A percentile compares a stretch with the other conserved stretches of the same genome.
phyloP scores from a whole-genome alignment of 2,113 vertebrate genomes.

The Bucco capensis region DNA sequence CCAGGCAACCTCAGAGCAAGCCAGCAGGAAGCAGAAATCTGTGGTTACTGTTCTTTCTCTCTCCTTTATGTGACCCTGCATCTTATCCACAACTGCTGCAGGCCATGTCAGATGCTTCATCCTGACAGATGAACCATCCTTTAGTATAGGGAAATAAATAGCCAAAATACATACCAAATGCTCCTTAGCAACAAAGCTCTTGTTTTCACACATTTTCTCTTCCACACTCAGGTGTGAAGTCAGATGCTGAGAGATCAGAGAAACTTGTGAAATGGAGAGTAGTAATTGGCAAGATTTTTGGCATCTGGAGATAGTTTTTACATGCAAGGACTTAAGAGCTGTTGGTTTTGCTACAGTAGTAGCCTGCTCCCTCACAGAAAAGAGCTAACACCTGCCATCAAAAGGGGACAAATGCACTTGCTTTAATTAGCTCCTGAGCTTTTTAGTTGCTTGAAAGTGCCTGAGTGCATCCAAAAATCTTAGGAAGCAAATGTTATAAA shows the following conservation, averaged over 20 bases:
- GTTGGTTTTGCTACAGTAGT: neutral
- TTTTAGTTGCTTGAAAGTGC: slow-evolving; percentile 1
- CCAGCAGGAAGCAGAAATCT: neutral
- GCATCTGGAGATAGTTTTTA: neutral
- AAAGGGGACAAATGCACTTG: neutral
- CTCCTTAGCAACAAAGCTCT: slow-evolving; percentile 10
- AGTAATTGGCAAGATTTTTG: slow-evolving; percentile 21
- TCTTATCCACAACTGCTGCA: neutral
- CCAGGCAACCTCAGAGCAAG: neutral
- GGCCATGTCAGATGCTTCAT: neutral
- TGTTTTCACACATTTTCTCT: neutral
- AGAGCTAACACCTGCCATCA: neutral
- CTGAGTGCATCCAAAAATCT: neutral
- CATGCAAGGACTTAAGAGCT: neutral
- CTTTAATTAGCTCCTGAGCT: neutral
- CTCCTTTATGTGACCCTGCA: neutral
- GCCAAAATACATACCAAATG: neutral
- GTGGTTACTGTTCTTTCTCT: neutral
- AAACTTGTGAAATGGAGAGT: slow-evolving; percentile 23
- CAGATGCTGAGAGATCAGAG: neutral
- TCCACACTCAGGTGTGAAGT: slow-evolving; percentile 11
- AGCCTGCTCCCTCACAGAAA: neutral
- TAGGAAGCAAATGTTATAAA: neutral
- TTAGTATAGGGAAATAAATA: neutral
- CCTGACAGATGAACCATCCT: neutral